Conservation (phyloP, 2,797 vertebrate species). For the Malacoraja senta region DNA sequence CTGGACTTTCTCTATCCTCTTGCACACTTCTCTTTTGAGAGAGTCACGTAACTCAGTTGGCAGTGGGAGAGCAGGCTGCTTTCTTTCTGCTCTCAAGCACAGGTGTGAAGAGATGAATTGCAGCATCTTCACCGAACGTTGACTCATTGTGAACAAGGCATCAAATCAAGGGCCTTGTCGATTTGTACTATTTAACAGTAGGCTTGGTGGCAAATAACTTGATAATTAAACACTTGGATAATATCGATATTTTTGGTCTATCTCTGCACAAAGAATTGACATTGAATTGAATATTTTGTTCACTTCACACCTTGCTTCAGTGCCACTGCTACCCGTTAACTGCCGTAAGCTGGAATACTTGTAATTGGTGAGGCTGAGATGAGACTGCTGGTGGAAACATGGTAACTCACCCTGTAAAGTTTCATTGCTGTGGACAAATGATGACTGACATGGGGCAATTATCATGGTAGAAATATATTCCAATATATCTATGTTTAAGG, state of each 20-base stretch:
- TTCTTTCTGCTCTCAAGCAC: not conserved
- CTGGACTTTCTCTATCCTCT: not conserved
- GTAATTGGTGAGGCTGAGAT: not conserved
- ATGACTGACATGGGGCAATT: conserved; percentile 13
- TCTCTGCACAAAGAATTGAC: not conserved
- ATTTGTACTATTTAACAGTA: not conserved
- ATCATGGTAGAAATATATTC: conserved; percentile 8
- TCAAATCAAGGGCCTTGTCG: not conserved
- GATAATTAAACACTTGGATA: conserved; percentile 26
- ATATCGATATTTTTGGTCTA: conserved; percentile 5
- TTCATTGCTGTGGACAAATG: not conserved
- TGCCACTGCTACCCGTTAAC: not conserved
- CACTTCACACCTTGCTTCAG: conserved; percentile 5
- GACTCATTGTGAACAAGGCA: not conserved
- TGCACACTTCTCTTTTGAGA: not conserved
- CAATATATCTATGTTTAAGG: too few relatives aligned
- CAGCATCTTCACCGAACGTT: not conserved
- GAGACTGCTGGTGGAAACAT: conserved; percentile 13
- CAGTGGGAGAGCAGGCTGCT: not conserved
- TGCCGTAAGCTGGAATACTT: not conserved
- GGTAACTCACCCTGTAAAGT: conserved; percentile 19
- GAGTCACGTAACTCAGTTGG: not conserved
- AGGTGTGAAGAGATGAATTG: not conserved
- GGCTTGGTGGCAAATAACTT: conserved; percentile 11
- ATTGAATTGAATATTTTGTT: conserved; percentile 13